These are phyloP conservation scores for Trigoniulus corallinus DNA, from an alignment of 1,140 invertebrate genomes.

Conservation along the genomic window DNA sequence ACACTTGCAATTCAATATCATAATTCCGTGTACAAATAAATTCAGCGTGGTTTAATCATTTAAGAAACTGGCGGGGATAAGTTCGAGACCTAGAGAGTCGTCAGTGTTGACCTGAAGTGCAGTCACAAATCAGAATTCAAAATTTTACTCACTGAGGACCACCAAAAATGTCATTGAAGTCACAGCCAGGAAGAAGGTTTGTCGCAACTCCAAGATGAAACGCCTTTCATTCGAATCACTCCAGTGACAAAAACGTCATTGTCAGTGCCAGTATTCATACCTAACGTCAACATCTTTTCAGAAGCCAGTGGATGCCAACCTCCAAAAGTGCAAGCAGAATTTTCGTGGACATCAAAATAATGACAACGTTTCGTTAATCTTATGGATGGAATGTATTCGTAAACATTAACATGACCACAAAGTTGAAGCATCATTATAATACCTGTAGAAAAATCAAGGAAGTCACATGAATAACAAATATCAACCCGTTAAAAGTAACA, in stretches of 20 bases:
- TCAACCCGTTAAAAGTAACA: background rate
- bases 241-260: constrained; percentile 52
- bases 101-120: no score
- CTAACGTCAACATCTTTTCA: constrained; percentile 55
- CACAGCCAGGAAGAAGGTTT: no score
- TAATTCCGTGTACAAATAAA: no score
- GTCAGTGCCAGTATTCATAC: constrained; percentile 47
- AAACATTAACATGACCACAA: constrained; percentile 50
- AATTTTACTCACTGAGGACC: no score
- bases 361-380: constrained; percentile 55
- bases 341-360: constrained; percentile 47
- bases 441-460: constrained; percentile 36
- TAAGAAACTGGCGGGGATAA: no score
- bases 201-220: background rate
- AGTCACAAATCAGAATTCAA: no score
- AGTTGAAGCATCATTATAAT: constrained; percentile 47
- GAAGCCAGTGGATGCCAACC: constrained; percentile 70
- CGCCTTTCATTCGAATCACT: constrained; percentile 20
- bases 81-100: no score
- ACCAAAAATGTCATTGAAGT: no score
- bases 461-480: no score
- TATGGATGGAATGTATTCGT: constrained; percentile 64
- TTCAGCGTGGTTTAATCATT: no score
- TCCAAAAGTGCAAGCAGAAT: constrained; percentile 58
- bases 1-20: no score